Base-by-base conservation (phyloP, 2,797 vertebrate genomes). In the Schizopygopsis malacanthus region DNA sequence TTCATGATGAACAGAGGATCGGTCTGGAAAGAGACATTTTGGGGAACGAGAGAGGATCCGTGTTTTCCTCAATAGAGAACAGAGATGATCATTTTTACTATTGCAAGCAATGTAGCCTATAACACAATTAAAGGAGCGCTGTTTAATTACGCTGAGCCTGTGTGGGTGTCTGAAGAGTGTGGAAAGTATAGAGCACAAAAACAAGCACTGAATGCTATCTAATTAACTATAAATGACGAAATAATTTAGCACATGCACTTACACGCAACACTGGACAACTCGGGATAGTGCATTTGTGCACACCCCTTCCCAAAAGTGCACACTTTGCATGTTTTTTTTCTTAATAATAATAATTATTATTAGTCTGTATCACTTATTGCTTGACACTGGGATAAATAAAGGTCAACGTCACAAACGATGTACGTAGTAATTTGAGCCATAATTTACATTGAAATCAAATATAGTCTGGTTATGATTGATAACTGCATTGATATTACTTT, bases 1-100 rank as follows among this genome's bases (percentile, higher is more conserved):
- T 96, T 96, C 93, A 65, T 95, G 95, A 96, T 97, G 96, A 95
- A 94, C 94, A 96, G 94, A 96, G 91, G 94, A 95, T 95, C 87
- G 93, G 93, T 90, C 33, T 79, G 67, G 76, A 72, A 22, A 80
- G 71, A 79, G 67, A 84, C 92, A 73, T 91, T 90, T 90, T 91
- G 93, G 92, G 91, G 95, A 90, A 92, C 92, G 93, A 91, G 69
- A 94, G 90, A 95, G 90, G 54, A 90, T 92, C 89, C 92, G 96
- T 92, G 96, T 94, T 92, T 93, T 92, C 88, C 93, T 93, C 95
- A 94, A 94, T 93, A 93, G 83, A 86, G 91, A 90, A 89, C 91
- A 79, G 63, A 59, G 81, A 54, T 33, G 69, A 80, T 73, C 37
- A 33, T 45, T 41, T 80, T 25, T 69, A 63, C 72, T 50, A 93